These are phyloP conservation scores for Notamacropus eugenii DNA, from an alignment of 2,797 vertebrate species.

Conservation along the genomic window DNA sequence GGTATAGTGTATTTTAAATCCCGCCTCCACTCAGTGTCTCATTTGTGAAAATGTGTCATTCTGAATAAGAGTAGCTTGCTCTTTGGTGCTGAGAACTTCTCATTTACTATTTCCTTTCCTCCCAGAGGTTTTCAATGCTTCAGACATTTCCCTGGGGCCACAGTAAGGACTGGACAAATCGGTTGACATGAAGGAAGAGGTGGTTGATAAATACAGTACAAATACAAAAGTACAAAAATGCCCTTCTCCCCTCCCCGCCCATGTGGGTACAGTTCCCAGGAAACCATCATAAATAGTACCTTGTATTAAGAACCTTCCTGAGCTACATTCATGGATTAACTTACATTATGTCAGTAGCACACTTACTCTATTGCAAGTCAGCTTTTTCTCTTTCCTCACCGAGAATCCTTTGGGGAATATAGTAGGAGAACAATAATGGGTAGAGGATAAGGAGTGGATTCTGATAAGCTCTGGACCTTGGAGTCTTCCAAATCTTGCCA, in stretches of 20 bases:
- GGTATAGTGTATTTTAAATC: constrained; percentile 27
- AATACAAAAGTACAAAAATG: constrained; percentile 29
- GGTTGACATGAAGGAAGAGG: constrained; percentile 33
- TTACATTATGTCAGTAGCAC: not conserved
- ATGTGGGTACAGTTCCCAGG: constrained; percentile 55
- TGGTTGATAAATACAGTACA: constrained; percentile 44
- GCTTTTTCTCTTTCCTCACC: constrained; percentile 34
- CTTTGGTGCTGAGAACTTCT: constrained; percentile 35
- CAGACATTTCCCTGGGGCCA: constrained; percentile 59
- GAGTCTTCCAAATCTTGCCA: constrained; percentile 66
- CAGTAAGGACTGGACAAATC: constrained; percentile 46
- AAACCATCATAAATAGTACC: constrained; percentile 23
- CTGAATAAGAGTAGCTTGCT: constrained; percentile 30
- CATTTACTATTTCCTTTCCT: constrained; percentile 56
- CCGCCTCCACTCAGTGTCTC: not conserved
- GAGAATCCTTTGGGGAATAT: constrained; percentile 52
- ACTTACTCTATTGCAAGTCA: not conserved
- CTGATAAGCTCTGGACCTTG: constrained; percentile 61
- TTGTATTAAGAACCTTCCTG: constrained; percentile 32
- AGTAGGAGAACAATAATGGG: constrained; percentile 59
- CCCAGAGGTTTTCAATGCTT: constrained; percentile 40
- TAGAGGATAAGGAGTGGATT: constrained; percentile 47
- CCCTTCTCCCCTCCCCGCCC: constrained; percentile 32
- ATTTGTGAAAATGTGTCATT: constrained; percentile 51
- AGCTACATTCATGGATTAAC: constrained; percentile 27